Conservation (phyloP, 1,140 invertebrate genomes). For the Hyles euphorbiae region DNA sequence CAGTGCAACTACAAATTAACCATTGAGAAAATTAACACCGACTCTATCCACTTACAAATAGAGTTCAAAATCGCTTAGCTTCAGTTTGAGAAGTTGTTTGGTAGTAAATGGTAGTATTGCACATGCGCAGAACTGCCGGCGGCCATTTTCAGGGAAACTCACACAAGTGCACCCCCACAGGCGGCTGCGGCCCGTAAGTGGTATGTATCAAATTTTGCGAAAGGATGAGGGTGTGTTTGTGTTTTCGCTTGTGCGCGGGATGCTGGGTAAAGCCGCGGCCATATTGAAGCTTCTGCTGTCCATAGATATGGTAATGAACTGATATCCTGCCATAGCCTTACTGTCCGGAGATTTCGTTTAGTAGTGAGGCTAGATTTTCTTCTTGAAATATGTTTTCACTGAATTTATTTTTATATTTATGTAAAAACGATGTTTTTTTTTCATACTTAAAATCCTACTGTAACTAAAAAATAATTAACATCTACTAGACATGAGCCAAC, state of each 20-base stretch:
- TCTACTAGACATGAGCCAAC: no score
- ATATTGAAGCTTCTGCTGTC: conserved; percentile 8
- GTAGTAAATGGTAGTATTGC: conserved; percentile 4
- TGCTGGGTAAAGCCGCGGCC: conserved; percentile 33
- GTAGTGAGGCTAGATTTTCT: no score
- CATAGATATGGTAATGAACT: no score
- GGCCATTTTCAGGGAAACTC: conserved; percentile 42
- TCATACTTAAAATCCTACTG: no score
- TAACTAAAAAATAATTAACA: no score
- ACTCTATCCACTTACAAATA: background rate
- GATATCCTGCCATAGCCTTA: no score
- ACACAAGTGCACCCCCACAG: conserved; percentile 18
- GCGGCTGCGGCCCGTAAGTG: background rate
- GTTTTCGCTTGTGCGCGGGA: conserved; percentile 31
- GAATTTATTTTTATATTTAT: no score
- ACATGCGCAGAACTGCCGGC: conserved; percentile 30
- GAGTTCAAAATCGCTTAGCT: conserved; percentile 9
- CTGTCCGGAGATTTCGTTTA: no score
- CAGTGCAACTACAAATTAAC: conserved; percentile 10
- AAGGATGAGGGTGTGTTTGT: conserved; percentile 19
- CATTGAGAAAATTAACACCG: background rate
- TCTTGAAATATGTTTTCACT: no score
- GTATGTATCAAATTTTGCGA: conserved; percentile 27
- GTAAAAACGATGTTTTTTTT: no score
- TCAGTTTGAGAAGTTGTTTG: background rate